Evolutionary conservation across 2,797 vertebrate species (phyloP).

Genomic region (Etheostoma nigrum): DNA sequence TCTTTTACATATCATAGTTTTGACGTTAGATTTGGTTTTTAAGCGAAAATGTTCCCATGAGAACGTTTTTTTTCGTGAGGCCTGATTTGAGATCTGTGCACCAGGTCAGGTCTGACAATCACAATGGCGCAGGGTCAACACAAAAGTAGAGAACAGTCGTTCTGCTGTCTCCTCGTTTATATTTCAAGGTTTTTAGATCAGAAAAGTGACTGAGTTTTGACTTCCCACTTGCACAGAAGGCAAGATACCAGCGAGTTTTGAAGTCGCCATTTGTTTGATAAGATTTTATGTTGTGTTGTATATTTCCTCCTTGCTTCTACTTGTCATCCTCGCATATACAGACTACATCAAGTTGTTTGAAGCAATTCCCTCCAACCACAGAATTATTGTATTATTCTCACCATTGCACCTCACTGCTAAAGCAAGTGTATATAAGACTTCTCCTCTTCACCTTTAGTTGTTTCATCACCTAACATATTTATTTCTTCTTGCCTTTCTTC

Average conservation of each 20-base stretch:
- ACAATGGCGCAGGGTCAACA: background rate
- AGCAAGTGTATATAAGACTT: background rate
- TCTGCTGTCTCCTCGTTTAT: background rate
- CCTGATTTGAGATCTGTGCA: constrained; percentile 6
- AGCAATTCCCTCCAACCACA: constrained; percentile 10
- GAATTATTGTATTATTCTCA: background rate
- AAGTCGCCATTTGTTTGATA: background rate
- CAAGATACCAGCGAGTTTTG: background rate
- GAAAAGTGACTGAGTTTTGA: constrained; percentile 6
- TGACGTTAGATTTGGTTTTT: constrained; percentile 52
- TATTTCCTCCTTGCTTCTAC: background rate
- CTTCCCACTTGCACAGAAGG: background rate
- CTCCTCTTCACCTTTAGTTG: constrained; percentile 1
- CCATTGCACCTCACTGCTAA: constrained; percentile 20
- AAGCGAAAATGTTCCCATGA: constrained; percentile 18
- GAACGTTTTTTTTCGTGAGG: constrained; percentile 6
- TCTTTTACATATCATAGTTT: constrained; percentile 23
- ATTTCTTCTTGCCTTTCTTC: constrained; percentile 50
- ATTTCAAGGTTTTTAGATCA: constrained; percentile 4
- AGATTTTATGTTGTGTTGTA: constrained; percentile 31
- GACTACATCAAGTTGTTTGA: constrained; percentile 15
- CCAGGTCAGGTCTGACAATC: background rate
- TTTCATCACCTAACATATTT: constrained; percentile 41
- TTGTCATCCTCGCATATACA: constrained; percentile 21
- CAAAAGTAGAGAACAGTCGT: background rate